Evolutionary conservation across 2,888 invertebrate species (phyloP), one percentile per base, ranked within the genome.

Genomic region (Steinernema scapterisci): DNA sequence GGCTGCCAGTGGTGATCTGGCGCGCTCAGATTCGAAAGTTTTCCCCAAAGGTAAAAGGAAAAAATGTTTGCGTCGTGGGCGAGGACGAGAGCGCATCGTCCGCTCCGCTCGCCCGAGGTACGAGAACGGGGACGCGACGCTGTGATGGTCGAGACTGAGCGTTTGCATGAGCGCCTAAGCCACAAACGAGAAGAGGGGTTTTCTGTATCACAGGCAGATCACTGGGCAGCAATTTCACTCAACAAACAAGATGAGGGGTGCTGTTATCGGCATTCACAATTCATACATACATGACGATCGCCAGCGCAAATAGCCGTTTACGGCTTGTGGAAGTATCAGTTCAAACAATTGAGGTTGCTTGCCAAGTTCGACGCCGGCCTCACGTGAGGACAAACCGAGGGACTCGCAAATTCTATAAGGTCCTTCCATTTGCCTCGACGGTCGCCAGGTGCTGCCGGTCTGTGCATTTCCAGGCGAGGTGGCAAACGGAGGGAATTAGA

Each of bases 161-260:
- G 63, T 63, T 63, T 63, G 63, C 63, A 63, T 63, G 63, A 31
- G 63, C 63, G 63, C 63, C 63, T 63, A n/a, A 54, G 63, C 63
- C 27, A 63, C 16, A 63, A 63, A 63, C 52, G 52, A 52, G 9
- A 63, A 5, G 63, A 63, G 63, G 63, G 63, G 63, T 63, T 63
- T 63, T 63, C 63, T 63, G 63, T 63, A 63, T 63, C 63, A 63
- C 63, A 31, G 63, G 27, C 63, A 63, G 63, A 63, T 63, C 27
- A 63, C 63, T 63, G 63, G 63, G 31, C 63, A 63, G 63, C 63
- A 27, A 63, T 63, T 63, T 63, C 63, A 63, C 63, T 63, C 63
- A 63, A 63, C 63, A 63, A 63, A 63, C 63, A 63, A 63, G 63
- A 63, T 63, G 63, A 63, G 63, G 63, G 31, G 63, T 31, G 63